Evolutionary conservation across 2,113 vertebrate genomes (phyloP), one percentile per base, ranked within the genome.

Genomic region (Carettochelys insculpta): DNA sequence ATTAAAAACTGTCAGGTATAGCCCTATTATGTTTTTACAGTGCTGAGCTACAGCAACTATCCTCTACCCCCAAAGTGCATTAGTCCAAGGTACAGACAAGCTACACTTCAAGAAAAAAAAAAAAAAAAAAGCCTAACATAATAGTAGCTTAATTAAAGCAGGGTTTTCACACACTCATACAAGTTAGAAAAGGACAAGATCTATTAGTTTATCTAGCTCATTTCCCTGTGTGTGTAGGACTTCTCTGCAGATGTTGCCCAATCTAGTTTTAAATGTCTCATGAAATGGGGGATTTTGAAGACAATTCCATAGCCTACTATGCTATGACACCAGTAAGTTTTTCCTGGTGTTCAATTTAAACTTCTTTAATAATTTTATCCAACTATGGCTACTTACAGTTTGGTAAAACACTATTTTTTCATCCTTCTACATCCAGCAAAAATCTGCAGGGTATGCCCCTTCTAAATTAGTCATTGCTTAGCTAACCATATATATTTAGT

Each of bases 41-140:
- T 13, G 73, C 47, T 84, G n/a, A 65, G 56, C 52, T 45, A 91
- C 4, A 65, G 77, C 24, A 92, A 52, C 38, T 68, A 71, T 87
- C 90, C 53, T 43, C 38, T 75, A 45, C 43, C 90, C 88, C 90
- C 1, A 65, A 86, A 11, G 80, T 61, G 85, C 71, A 90, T 11
- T 34, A 31, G 20, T 1, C 0, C 48, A 92, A 90, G 78, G 82
- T 3, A 45, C 41, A 75, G 38, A 24, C 43, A 73, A 41, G 68
- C 25, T 45, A 73, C 22, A 45, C 22, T 43, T 43, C 41, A 73
- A 73, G 41, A 27, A 81, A 29, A 90, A 94, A 50, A 12, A 50
- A 27, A 81, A 29, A 90, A 94, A 50, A 12, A 50, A 93, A 92
- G 34, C 78, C 71, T 34, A 71, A 31, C 43, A 77, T 75, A 89